phyloP scores from a whole-genome alignment of 2,113 vertebrate genomes.

The human region GRCh38 chr2:64630501-64631000 shows the following conservation, averaged over 20 bases:
- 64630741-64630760: not conserved
- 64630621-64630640: accelerated
- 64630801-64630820: too few species aligned
- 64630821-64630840: not conserved
- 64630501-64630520: not conserved
- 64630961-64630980: not conserved
- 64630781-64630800: not conserved
- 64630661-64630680: not conserved
- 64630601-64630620: not conserved
- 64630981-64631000: not conserved
- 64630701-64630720: not conserved
- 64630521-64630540: not conserved
- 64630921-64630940: not conserved
- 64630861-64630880: too few species aligned
- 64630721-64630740: not conserved
- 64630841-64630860: not conserved
- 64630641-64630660: not conserved
- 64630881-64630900: not conserved
- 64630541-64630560: not conserved
- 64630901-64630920: not conserved
- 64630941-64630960: too few species aligned
- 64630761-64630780: not conserved
- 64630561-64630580: not conserved
- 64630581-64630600: not conserved
- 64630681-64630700: not conserved